Evolutionary conservation across 1,140 invertebrate species (phyloP), one percentile per base, ranked within the genome.

Genomic region (Calliopsis andreniformis): DNA sequence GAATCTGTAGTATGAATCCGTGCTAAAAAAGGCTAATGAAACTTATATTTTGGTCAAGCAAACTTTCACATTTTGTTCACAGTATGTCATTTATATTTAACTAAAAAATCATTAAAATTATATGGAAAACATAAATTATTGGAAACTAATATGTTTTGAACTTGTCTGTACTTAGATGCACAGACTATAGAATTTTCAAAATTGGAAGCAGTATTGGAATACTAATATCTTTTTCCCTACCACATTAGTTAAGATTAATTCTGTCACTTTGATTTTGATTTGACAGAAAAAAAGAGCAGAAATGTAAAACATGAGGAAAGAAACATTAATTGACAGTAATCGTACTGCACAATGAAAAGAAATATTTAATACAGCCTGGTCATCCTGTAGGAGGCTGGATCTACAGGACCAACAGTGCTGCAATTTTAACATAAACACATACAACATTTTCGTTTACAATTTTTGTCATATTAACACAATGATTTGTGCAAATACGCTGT

Each of bases 1-100:
- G 86, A 89, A 91, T 91, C 85, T 91, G 88, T 90, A 86, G 78
- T 85, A 83, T 84, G 86, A 88, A 78, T 88, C 63, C 79, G 89
- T 87, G 82, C 85, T 83, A 86, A 88, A 87, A 87, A 77, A 86
- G 76, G 76, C 32, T 78, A 85, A 89, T 80, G 79, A 85, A 89
- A 89, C 72, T 75, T 42, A 88, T 87, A 79, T 76, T 66, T 56
- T 75, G 71, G 76, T 67, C 55, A 83, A 79, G 70, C 55, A 43
- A 83, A 83, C 43, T 79, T 79, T 76, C 49, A 73, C 30, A 53
- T 61, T 55, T 47, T 66, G 25, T 81, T 82, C 62, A 81, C 69
- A 70, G 59, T 82, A 73, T 71, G 58, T 78, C 28, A 66, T 23
- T 56, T 20, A 7, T 56, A 55, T 45, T 39, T 56, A 55, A 63